Evolutionary conservation across 2,888 invertebrate species (phyloP).

Genomic region (Macrostomum cliftonense): DNA sequence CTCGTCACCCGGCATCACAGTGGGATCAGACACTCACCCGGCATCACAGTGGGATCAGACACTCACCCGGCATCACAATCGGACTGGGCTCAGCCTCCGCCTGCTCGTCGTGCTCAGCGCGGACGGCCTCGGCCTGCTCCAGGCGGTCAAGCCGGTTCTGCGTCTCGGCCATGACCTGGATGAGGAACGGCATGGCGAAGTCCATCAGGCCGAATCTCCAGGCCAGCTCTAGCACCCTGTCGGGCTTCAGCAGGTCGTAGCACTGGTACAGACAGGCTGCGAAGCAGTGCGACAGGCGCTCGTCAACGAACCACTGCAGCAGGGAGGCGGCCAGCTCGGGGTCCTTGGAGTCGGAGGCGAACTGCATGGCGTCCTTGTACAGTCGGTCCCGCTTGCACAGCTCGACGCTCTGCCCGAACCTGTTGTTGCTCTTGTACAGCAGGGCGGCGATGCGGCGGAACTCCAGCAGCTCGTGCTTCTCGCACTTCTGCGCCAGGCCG

Average conservation of each 20-base stretch:
- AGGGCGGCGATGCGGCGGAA: slow-evolving; percentile 97
- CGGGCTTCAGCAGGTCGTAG: slow-evolving; percentile 90
- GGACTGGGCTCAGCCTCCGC: slow-evolving; percentile 40
- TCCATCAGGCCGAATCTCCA: slow-evolving; percentile 98
- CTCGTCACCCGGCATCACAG: too few relatives aligned
- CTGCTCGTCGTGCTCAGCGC: slow-evolving; percentile 57
- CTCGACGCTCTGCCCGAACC: slow-evolving; percentile 99
- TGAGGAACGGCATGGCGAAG: slow-evolving; percentile 97
- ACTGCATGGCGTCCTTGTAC: slow-evolving; percentile 97
- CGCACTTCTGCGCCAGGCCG: slow-evolving; percentile 81
- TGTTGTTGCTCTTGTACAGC: slow-evolving; percentile 92
- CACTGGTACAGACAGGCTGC: slow-evolving; percentile 91
- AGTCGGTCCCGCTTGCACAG: slow-evolving; percentile 94
- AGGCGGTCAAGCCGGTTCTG: slow-evolving; percentile 51
- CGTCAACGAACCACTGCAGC: slow-evolving; percentile 87
- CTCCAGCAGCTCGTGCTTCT: slow-evolving; percentile 94
- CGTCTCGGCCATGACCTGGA: slow-evolving; percentile 51
- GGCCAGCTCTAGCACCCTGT: slow-evolving; percentile 87
- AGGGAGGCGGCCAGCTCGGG: slow-evolving; percentile 94
- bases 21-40: too few relatives aligned
- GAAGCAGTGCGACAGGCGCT: slow-evolving; percentile 87
- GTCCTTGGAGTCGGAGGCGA: slow-evolving; percentile 89
- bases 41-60: too few relatives aligned
- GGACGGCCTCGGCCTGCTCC: slow-evolving; percentile 77
- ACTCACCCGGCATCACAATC: slow-evolving; percentile 82